phyloP scores from a whole-genome alignment of 2,888 invertebrate species.

The Xanthorhoe spadicearia region DNA sequence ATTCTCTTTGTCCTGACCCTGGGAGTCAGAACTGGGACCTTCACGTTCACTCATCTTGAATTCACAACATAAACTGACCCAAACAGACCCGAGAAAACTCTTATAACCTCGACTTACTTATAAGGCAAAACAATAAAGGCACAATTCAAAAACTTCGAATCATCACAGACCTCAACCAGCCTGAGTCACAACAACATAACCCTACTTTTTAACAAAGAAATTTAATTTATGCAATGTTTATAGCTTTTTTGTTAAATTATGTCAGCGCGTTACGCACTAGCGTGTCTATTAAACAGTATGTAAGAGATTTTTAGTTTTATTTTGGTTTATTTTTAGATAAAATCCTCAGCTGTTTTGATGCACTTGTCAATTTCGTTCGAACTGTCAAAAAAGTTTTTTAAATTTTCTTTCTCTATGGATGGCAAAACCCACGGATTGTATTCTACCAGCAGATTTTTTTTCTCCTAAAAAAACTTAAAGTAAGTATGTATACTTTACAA shows the following conservation, averaged over 20 bases:
- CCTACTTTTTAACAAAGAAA: constrained; percentile 62
- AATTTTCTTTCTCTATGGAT: not conserved
- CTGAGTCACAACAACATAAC: constrained; percentile 73
- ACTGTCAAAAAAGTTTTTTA: constrained; percentile 15
- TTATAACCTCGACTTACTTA: constrained; percentile 64
- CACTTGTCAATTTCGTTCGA: constrained; percentile 76
- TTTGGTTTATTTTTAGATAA: constrained; percentile 44
- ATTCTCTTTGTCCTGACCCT: constrained; percentile 61
- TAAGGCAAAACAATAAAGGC: constrained; percentile 64
- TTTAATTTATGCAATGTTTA: constrained; percentile 26
- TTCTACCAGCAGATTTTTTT: not conserved
- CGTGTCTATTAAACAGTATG: constrained; percentile 15
- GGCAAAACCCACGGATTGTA: not conserved
- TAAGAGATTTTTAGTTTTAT: constrained; percentile 37
- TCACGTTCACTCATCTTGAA: constrained; percentile 73
- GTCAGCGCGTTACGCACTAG: constrained; percentile 20
- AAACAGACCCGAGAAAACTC: constrained; percentile 46
- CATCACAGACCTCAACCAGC: constrained; percentile 58
- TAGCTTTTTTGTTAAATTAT: constrained; percentile 12
- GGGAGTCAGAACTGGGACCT: constrained; percentile 62
- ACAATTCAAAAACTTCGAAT: constrained; percentile 66
- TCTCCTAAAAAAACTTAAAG: no score
- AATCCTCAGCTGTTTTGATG: constrained; percentile 60
- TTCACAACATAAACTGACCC: constrained; percentile 55
- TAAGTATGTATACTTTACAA: no score